A percentile compares a stretch with the other conserved stretches of the same genome.
Evolutionary conservation across 2,888 invertebrate genomes (phyloP).

Genomic region (Allygus modestus): DNA sequence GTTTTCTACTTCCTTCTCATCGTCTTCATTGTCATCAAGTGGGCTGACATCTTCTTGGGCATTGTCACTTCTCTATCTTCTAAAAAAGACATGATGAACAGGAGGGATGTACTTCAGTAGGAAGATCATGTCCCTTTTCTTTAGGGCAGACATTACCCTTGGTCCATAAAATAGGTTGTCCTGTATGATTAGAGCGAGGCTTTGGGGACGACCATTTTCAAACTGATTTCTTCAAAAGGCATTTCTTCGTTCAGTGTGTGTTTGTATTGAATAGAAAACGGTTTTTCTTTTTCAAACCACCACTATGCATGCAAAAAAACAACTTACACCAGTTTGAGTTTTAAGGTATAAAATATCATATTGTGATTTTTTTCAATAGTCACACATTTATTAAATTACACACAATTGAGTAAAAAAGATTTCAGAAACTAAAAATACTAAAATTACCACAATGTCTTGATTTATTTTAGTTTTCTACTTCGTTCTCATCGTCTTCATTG

Average conservation of each 20-base stretch:
- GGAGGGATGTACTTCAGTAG: conserved; percentile 61
- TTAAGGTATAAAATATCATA: no score
- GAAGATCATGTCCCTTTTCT: conserved; percentile 62
- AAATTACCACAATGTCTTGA: no score
- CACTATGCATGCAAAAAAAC: no score
- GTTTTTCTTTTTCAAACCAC: conserved; percentile 55
- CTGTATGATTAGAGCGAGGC: conserved; percentile 25
- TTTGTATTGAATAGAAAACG: conserved; percentile 52
- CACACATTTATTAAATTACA: no score
- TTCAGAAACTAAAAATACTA: no score
- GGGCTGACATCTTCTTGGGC: conserved; percentile 36
- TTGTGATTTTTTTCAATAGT: no score
- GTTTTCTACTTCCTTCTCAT: no score
- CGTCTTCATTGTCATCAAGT: conserved; percentile 26
- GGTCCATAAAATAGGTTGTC: conserved; percentile 29
- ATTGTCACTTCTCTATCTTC: conserved; percentile 36
- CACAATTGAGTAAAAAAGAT: no score
- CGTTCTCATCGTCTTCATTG: conserved; percentile 13
- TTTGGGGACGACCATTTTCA: conserved; percentile 55
- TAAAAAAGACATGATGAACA: conserved; percentile 56
- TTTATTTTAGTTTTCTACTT: no score
- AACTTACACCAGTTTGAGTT: no score
- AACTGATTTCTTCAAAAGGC: conserved; percentile 33
- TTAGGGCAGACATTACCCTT: conserved; percentile 22
- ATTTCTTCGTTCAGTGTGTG: conserved; percentile 55